Percentiles rank a stretch among this genome's conserved stretches.
These are phyloP conservation scores for Coccyzus lansbergi DNA, from an alignment of 2,797 vertebrate species.

Conservation along the genomic window DNA sequence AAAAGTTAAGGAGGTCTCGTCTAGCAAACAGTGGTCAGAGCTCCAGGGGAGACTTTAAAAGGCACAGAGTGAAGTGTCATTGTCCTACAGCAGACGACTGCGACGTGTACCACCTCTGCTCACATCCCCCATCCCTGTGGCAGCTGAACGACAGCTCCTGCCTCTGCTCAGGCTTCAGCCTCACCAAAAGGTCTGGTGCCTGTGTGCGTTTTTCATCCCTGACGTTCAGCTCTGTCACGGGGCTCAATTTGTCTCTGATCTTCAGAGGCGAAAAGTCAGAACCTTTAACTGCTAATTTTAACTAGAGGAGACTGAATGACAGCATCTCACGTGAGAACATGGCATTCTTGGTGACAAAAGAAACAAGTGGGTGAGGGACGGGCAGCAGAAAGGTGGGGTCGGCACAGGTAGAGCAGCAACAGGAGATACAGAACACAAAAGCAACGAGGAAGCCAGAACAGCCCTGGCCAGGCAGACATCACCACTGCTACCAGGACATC, in stretches of 20 bases:
- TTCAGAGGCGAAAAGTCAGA: neutral
- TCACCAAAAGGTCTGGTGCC: neutral
- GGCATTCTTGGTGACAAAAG: neutral
- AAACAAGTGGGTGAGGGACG: neutral
- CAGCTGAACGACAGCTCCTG: neutral
- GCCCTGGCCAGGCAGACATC: neutral
- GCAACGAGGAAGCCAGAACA: neutral
- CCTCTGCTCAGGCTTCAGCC: neutral
- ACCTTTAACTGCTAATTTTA: neutral
- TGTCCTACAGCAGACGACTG: neutral
- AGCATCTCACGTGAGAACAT: neutral
- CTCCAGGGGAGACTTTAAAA: neutral
- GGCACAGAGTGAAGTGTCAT: neutral
- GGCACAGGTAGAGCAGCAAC: neutral
- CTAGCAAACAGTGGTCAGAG: neutral
- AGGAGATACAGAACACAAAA: neutral
- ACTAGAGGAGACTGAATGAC: neutral
- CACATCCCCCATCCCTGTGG: fast-evolving
- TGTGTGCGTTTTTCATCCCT: neutral
- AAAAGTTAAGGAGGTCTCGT: neutral
- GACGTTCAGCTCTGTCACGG: neutral
- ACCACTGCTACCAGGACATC: neutral
- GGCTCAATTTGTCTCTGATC: neutral
- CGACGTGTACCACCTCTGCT: fast-evolving
- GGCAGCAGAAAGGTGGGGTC: neutral